Percentiles rank a stretch among this genome's conserved stretches.
Evolutionary conservation across 2,888 invertebrate genomes (phyloP).

Genomic region (Amiota mariae): DNA sequence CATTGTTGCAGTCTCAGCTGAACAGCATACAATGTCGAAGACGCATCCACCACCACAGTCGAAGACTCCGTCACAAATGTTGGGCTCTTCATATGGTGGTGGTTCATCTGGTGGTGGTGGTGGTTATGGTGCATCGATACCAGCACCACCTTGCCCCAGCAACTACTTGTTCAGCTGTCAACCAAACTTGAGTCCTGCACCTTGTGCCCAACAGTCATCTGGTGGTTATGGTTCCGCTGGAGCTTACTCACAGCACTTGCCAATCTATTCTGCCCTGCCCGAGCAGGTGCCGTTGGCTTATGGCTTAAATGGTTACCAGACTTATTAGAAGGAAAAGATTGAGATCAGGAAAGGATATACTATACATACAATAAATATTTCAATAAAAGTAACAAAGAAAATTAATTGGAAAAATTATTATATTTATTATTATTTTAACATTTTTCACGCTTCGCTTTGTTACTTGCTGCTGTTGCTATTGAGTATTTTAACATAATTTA

Average conservation of each 20-base stretch:
- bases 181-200: slow-evolving; percentile 57
- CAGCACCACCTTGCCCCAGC: slow-evolving; percentile 58
- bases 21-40: neutral
- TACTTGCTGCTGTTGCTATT: neutral
- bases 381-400: no score
- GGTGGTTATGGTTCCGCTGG: slow-evolving; percentile 45
- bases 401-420: no score
- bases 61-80: neutral
- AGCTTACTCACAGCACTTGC: slow-evolving; percentile 50
- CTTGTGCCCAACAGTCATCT: slow-evolving; percentile 41
- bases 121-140: slow-evolving; percentile 31
- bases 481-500: slow-evolving; percentile 3
- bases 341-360: no score
- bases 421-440: no score
- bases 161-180: slow-evolving; percentile 64
- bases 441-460: neutral
- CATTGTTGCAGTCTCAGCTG: slow-evolving; percentile 2
- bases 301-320: no score
- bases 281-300: no score
- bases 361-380: no score
- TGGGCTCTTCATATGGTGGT: slow-evolving; percentile 11
- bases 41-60: no score
- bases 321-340: no score
- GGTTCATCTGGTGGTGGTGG: slow-evolving; percentile 37
- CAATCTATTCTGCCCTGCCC: slow-evolving; percentile 35